Conservation (phyloP, 2,113 vertebrate genomes). For the Poeciliopsis occidentalis region DNA sequence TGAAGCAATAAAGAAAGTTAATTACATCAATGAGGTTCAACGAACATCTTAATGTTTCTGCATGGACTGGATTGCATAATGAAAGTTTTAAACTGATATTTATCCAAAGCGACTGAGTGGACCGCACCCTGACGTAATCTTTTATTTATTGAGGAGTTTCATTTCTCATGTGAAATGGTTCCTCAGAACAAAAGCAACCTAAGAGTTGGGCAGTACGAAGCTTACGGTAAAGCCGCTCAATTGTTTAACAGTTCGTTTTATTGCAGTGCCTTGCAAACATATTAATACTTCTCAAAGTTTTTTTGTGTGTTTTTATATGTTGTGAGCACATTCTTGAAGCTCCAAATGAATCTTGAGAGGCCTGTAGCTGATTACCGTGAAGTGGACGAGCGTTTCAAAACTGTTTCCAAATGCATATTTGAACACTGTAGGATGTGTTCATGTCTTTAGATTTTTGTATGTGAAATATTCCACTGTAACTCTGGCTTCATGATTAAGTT, state of each 20-base stretch:
- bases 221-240: neutral
- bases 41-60: neutral
- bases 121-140: neutral
- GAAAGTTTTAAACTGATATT: neutral
- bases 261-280: neutral
- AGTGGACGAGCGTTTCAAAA: neutral
- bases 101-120: neutral
- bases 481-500: no score
- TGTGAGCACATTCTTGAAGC: neutral
- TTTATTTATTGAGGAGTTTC: neutral
- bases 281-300: no score
- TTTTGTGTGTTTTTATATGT: no score
- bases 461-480: neutral
- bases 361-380: neutral
- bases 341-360: neutral
- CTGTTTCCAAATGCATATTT: neutral
- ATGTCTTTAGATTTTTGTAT: neutral
- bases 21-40: neutral
- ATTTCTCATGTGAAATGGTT: neutral
- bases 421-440: neutral
- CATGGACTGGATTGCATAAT: constrained; percentile 6
- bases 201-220: neutral
- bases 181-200: neutral
- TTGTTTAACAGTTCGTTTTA: neutral
- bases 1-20: neutral